Conservation (phyloP, 2,888 invertebrate species). For the Leptopilina myrica region DNA sequence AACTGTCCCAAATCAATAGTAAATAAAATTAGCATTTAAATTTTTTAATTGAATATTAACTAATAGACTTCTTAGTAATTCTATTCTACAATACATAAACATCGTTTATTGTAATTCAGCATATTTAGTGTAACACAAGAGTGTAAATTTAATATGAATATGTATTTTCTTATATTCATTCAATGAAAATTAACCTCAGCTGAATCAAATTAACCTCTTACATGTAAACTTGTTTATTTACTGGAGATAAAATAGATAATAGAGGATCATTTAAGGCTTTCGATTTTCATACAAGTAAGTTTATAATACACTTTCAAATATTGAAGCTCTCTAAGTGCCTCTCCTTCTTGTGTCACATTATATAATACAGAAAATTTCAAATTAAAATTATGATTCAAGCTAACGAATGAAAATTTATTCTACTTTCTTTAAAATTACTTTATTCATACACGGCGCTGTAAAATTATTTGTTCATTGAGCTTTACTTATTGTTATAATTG, state of each 20-base stretch:
- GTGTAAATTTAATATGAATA: not conserved
- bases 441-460: not conserved
- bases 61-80: not conserved
- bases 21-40: no score
- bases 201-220: slow-evolving; percentile 1
- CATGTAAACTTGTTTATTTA: not conserved
- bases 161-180: slow-evolving; percentile 3
- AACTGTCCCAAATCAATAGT: no score
- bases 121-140: slow-evolving; percentile 1
- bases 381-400: slow-evolving; percentile 29
- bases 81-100: not conserved
- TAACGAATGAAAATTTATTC: not conserved
- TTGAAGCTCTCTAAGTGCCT: not conserved
- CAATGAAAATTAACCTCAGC: slow-evolving; percentile 10
- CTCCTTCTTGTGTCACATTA: not conserved
- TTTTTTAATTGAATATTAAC: no score
- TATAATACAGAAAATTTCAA: not conserved
- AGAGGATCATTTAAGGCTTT: slow-evolving; percentile 15
- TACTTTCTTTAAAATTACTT: not conserved
- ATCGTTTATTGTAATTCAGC: not conserved
- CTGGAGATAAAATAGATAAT: slow-evolving; percentile 7
- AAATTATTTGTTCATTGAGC: slow-evolving; percentile 3
- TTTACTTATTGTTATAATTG: slow-evolving; percentile 37
- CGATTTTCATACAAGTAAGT: not conserved
- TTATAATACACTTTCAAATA: slow-evolving; percentile 10